Evolutionary conservation across 2,113 vertebrate species (phyloP).

Genomic region (Salvelinus alpinus): DNA sequence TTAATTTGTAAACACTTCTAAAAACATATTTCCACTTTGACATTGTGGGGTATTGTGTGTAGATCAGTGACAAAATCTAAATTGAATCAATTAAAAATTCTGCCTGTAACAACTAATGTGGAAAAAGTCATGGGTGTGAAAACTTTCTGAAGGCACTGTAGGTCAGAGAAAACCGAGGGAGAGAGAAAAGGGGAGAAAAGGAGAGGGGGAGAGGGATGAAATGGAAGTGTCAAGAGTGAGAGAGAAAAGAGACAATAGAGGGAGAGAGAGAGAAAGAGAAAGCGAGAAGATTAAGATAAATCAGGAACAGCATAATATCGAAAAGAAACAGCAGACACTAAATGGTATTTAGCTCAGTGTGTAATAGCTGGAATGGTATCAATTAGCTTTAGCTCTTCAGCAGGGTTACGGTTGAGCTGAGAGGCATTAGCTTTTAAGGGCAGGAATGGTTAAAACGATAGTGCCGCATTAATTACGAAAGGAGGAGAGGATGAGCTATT

Average conservation of each 20-base stretch:
- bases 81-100: no score
- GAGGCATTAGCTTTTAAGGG: neutral
- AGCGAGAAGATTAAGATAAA: neutral
- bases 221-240: no score
- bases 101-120: neutral
- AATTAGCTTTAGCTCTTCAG: neutral
- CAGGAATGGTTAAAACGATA: constrained; percentile 42
- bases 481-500: constrained; percentile 48
- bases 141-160: no score
- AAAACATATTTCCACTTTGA: no score
- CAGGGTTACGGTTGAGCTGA: neutral
- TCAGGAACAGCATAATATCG: no score
- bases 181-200: constrained; percentile 1
- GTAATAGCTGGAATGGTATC: neutral
- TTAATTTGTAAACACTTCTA: no score
- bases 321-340: neutral
- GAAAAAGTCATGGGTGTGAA: no score
- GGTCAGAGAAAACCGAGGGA: no score
- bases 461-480: constrained; percentile 67
- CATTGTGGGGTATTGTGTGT: no score
- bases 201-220: no score
- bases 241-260: neutral
- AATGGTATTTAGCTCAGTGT: neutral
- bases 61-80: no score
- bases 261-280: neutral